A percentile compares a stretch with the other conserved stretches of the same genome.
These are phyloP conservation scores for Struthio camelus DNA, from an alignment of 2,113 vertebrate species.

Conservation along the genomic window DNA sequence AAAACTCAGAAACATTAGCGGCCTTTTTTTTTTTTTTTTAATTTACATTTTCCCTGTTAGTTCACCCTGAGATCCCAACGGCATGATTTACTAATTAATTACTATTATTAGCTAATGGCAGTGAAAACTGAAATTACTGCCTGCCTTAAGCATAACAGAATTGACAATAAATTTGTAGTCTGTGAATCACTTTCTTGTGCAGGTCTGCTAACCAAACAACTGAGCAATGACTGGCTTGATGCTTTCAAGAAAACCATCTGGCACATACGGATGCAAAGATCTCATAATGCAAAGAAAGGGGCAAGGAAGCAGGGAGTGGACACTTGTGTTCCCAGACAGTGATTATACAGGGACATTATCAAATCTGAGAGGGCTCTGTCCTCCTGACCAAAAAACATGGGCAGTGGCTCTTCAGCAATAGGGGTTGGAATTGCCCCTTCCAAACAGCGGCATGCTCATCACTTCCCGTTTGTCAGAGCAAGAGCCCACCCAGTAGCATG, in stretches of 20 bases:
- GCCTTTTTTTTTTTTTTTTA: constrained; percentile 48
- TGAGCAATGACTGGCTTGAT: not conserved
- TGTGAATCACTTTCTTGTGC: constrained; percentile 36
- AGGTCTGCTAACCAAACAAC: constrained; percentile 14
- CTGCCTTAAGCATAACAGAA: constrained; percentile 77
- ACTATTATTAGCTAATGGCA: constrained; percentile 81
- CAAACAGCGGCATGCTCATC: not conserved
- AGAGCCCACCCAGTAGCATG: not conserved
- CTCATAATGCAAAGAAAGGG: not conserved
- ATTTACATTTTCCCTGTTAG: constrained; percentile 74
- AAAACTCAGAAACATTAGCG: constrained; percentile 66
- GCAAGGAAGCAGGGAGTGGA: not conserved
- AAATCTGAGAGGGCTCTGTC: not conserved
- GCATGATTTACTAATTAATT: constrained; percentile 81
- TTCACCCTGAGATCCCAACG: constrained; percentile 75
- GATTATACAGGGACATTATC: not conserved
- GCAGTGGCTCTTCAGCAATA: not conserved
- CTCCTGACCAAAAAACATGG: not conserved
- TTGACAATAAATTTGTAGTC: constrained; percentile 68
- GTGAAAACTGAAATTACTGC: constrained; percentile 77
- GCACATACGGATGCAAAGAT: not conserved
- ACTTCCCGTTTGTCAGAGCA: not conserved
- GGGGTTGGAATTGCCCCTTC: not conserved
- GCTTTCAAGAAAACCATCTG: not conserved
- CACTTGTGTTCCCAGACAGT: not conserved